Percentiles rank a stretch among this genome's conserved stretches.
phyloP scores from a whole-genome alignment of 2,888 invertebrate genomes.

The Trilocha varians region DNA sequence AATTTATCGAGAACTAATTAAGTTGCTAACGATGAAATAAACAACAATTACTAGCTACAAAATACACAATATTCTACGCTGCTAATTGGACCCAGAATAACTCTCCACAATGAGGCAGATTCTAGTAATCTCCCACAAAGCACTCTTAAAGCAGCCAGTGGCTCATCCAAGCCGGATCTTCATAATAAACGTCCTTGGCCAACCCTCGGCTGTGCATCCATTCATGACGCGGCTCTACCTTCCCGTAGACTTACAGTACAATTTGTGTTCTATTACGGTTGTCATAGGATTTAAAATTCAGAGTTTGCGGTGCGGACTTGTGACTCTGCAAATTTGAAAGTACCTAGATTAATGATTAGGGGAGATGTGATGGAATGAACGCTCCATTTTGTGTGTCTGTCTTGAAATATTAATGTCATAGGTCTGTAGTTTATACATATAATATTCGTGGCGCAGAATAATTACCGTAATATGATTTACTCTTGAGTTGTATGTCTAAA shows the following conservation, averaged over 20 bases:
- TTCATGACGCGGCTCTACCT: constrained; percentile 18
- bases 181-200: constrained; percentile 62
- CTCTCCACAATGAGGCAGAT: not conserved
- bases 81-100: not conserved
- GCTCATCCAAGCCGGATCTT: constrained; percentile 29
- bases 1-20: too few relatives aligned
- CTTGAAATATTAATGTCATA: constrained; percentile 15
- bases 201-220: constrained; percentile 41
- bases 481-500: too few relatives aligned
- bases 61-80: not conserved
- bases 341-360: constrained; percentile 32
- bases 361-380: constrained; percentile 24
- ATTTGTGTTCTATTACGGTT: constrained; percentile 19
- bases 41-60: too few relatives aligned
- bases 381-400: constrained; percentile 27
- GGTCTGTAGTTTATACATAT: too few relatives aligned
- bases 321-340: constrained; percentile 8
- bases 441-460: too few relatives aligned
- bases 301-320: constrained; percentile 7
- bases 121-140: not conserved
- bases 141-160: constrained; percentile 1
- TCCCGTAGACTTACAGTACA: constrained; percentile 11
- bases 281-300: constrained; percentile 12
- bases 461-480: too few relatives aligned
- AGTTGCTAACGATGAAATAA: too few relatives aligned